Evolutionary conservation across 2,888 invertebrate species (phyloP), one percentile per base, ranked within the genome.

Genomic region (Trichogramma dendrolimi): DNA sequence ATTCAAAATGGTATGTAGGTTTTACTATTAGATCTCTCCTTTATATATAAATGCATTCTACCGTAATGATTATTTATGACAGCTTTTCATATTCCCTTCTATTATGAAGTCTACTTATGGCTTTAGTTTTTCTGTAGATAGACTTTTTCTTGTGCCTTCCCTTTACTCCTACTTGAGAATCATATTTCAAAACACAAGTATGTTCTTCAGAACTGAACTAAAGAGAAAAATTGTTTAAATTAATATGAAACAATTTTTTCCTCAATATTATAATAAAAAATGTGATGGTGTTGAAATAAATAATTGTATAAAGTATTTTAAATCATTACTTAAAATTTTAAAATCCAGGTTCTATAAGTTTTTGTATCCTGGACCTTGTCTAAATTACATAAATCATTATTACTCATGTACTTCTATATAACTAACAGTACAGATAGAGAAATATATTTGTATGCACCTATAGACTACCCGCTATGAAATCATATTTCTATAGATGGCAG

Each of bases 1-100:
- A 63, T 63, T 66, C 70, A 74, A 72, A 71, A 79, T 79, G 79
- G 77, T 78, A 77, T 67, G 77, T 77, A 71, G 58, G 67, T 68
- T 58, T 27, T 64, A 68, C 66, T 68, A 66, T 11, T 50, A 41
- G 55, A 51, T 59, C 11, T 62, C 69, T 62, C 62, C 66, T 63
- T 65, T 75, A 76, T 76, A 77, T 77, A 76, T 67, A 68, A 73
- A 71, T 72, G 73, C 76, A 60, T 52, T 68, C 69, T 65, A 67
- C 71, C 66, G 71, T 71, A 71, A 72, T 77, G 71, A 78, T 78
- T 73, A 72, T 68, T 73, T 75, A 74, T 73, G 78, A 78, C 78
- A 77, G 79, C 77, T 77, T 75, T 73, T 78, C 76, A 75, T 77
- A 64, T 66, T 59, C 68, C 55, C 49, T 39, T 62, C 67, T 65